Base-by-base conservation (phyloP, 2,888 invertebrate genomes). In the Hyposoter dolosus region DNA sequence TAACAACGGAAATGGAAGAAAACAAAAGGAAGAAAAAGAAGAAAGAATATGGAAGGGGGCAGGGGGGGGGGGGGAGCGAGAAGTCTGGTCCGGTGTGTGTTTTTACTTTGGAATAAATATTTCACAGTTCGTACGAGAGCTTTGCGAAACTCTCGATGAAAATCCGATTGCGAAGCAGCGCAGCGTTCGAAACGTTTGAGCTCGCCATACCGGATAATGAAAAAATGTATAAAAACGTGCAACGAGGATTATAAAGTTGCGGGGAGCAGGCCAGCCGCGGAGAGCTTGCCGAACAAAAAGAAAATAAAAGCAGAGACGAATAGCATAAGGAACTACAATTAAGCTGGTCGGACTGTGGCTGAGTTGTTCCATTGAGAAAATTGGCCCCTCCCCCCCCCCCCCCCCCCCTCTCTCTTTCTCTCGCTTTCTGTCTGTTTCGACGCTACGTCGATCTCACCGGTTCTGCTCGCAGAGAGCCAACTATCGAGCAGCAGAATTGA, bases 341-440 rank as follows among this genome's bases (percentile, higher is more conserved):
- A 93, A 93, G 93, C 92, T 89, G 91, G 92, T 91, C 91, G 89
- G 90, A 90, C 91, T 90, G 92, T 93, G 92, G 92, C 92, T 93
- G 93, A 93, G 93, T 94, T 93, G 93, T 92, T 93, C 93, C 93
- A 93, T 94, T 93, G 93, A 89, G 87, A 88, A 86, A 87, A 89
- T 89, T 89, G 89, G 89, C 87, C 85, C 85, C 83, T 77, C 9
- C 60, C 56, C 32, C 32, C 50, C 56, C 32, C 32, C 50, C 56
- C 87, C 85, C 85, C 83, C 74, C 9, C 60, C 56, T 32, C 32
- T 43, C 56, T 66, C 76, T 84, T 82, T 72, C 83, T 83, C 68
- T 66, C 76, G 83, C 81, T 82, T 72, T 81, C 81, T 63, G 69
- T 50, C 43, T 80, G 15, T 10, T 66, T 66, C 83, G 9, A 53